Evolutionary conservation across 2,113 vertebrate species (phyloP).

Genomic region (Chitala chitala): DNA sequence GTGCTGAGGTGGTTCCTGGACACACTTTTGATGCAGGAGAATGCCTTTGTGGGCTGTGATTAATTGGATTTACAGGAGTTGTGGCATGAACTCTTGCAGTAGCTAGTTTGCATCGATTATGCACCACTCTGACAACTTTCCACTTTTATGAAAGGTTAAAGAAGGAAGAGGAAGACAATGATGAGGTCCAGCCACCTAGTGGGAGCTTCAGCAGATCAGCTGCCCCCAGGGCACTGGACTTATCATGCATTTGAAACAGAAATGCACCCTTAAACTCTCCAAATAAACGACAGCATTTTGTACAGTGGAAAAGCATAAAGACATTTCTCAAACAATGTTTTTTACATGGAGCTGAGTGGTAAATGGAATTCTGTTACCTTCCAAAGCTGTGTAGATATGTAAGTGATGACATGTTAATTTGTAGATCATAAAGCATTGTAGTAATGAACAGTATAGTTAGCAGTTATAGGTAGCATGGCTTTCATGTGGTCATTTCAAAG

Average conservation of each 20-base stretch:
- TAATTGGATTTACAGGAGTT: conserved; percentile 4
- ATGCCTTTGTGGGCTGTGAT: background rate
- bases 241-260: background rate
- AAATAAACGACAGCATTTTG: background rate
- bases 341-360: background rate
- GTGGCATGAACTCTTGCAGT: background rate
- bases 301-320: background rate
- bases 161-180: background rate
- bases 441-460: too few relatives aligned
- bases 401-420: background rate
- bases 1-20: background rate
- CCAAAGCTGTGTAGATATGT: background rate
- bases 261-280: conserved; percentile 16
- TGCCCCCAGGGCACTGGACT: background rate
- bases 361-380: background rate
- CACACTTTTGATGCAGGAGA: background rate
- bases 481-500: too few relatives aligned
- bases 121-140: background rate
- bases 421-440: background rate
- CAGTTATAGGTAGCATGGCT: too few relatives aligned
- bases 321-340: background rate
- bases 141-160: conserved; percentile 14
- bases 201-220: background rate
- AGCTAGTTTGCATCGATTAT: conserved; percentile 1
- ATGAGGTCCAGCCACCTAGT: background rate